Percentiles rank a stretch among this genome's conserved stretches.
These are phyloP conservation scores for Pangasius krempfi DNA, from an alignment of 2,797 vertebrate species.

Conservation along the genomic window DNA sequence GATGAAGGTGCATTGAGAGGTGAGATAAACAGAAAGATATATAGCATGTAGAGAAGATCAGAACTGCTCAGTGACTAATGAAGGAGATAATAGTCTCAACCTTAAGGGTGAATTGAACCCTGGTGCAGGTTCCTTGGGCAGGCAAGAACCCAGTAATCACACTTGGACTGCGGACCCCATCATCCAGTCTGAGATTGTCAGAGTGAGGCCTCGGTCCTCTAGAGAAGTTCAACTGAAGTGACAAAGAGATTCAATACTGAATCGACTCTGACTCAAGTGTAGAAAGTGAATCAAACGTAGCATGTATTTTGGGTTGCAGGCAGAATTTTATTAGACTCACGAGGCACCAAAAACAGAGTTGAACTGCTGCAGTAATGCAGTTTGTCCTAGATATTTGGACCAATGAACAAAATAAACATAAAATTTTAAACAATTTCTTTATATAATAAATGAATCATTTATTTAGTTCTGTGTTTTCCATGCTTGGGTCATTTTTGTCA, in stretches of 20 bases:
- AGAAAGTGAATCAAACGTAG: neutral
- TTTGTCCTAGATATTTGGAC: neutral
- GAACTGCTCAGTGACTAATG: neutral
- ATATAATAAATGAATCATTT: neutral
- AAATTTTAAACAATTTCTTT: neutral
- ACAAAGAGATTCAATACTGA: neutral
- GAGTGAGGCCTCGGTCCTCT: neutral
- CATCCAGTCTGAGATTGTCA: neutral
- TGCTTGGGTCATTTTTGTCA: neutral
- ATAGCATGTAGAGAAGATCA: neutral
- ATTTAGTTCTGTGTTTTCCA: neutral
- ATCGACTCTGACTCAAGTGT: neutral
- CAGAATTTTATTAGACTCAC: neutral
- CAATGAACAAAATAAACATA: neutral
- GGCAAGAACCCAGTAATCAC: neutral
- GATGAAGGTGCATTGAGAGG: neutral
- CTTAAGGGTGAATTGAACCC: neutral
- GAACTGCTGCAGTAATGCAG: neutral
- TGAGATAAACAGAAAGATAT: neutral
- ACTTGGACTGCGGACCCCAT: neutral
- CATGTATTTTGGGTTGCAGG: neutral
- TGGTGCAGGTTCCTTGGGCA: neutral
- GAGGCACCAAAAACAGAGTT: neutral
- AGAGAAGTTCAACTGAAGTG: neutral
- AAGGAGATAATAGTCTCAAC: neutral